phyloP scores from a whole-genome alignment of 1,140 invertebrate genomes.

The Zaprionus tsacasi region DNA sequence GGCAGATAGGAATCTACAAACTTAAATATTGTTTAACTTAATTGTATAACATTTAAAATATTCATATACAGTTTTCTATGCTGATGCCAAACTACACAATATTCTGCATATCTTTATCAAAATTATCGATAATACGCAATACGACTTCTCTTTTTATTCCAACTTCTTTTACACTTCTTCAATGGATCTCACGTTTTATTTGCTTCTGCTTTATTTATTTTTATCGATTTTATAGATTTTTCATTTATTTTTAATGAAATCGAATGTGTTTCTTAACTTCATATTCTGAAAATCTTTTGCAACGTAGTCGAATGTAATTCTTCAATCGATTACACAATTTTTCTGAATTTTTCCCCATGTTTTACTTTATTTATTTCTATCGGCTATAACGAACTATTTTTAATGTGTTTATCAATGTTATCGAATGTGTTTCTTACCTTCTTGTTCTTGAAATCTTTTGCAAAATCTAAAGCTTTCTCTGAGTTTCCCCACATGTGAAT shows the following conservation, averaged over 20 bases:
- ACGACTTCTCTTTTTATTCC: too few relatives aligned
- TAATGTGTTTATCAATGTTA: too few relatives aligned
- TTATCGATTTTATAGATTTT: background rate
- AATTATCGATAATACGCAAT: background rate
- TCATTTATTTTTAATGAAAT: background rate
- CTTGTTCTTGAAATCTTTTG: too few relatives aligned
- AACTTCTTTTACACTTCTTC: too few relatives aligned
- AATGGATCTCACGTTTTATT: background rate
- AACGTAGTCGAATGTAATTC: background rate
- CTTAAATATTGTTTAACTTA: background rate
- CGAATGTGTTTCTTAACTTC: background rate
- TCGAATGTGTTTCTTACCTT: too few relatives aligned
- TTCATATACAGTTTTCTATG: background rate
- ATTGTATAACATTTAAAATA: background rate
- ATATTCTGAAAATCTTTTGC: too few relatives aligned
- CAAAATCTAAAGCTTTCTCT: too few relatives aligned
- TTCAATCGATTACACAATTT: background rate
- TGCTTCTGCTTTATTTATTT: background rate
- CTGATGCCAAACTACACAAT: background rate
- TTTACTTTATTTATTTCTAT: too few relatives aligned
- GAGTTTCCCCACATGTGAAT: too few relatives aligned
- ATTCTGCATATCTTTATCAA: background rate
- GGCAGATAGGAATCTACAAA: background rate
- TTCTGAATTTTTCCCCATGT: too few relatives aligned
- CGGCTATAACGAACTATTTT: too few relatives aligned